phyloP scores from a whole-genome alignment of 2,888 invertebrate genomes.

The Glaucopsyche alexis region DNA sequence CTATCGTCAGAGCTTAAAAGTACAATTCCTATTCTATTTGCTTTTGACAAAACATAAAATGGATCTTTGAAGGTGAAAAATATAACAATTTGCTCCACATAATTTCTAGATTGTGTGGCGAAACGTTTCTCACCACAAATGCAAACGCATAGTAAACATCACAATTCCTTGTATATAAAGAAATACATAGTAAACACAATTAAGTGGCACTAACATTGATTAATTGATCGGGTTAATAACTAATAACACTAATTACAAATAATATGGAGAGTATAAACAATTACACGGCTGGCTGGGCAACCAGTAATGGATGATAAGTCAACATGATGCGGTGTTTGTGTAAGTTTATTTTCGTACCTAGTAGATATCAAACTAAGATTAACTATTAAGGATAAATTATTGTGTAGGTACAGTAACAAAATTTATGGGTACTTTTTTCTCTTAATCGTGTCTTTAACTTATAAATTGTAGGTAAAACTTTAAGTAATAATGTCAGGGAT shows the following conservation, averaged over 20 bases:
- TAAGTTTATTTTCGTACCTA: not conserved
- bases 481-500: too few relatives aligned
- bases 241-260: not conserved
- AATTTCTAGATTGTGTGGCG: too few relatives aligned
- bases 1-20: not conserved
- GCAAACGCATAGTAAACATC: too few relatives aligned
- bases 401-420: not conserved
- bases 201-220: not conserved
- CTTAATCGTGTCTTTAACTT: too few relatives aligned
- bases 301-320: not conserved
- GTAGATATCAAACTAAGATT: not conserved
- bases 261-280: not conserved
- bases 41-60: too few relatives aligned
- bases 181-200: not conserved
- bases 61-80: too few relatives aligned
- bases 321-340: not conserved
- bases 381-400: not conserved
- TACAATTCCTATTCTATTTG: not conserved
- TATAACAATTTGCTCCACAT: too few relatives aligned
- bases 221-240: not conserved
- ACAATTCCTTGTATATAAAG: not conserved
- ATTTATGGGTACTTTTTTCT: not conserved
- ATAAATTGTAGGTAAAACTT: too few relatives aligned
- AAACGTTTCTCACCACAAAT: too few relatives aligned
- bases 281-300: not conserved